Conservation (phyloP, 2,113 vertebrate genomes). For the Dromas ardeola region DNA sequence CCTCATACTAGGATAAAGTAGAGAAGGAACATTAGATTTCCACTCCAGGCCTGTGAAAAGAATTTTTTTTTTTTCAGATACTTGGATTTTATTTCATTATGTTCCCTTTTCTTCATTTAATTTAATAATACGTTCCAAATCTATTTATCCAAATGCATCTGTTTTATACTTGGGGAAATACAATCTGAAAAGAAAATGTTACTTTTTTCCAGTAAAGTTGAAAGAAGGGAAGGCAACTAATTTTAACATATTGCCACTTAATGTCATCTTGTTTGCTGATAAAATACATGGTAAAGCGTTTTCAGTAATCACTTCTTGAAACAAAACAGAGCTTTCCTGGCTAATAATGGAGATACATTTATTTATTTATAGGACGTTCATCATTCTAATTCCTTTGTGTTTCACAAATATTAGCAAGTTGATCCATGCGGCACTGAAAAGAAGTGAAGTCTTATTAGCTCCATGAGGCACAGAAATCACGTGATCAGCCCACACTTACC, state of each 20-base stretch:
- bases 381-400: slow-evolving; percentile 20
- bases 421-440: neutral
- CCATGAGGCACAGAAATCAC: neutral
- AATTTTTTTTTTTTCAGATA: slow-evolving; percentile 1
- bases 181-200: slow-evolving; percentile 42
- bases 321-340: slow-evolving; percentile 49
- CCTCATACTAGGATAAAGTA: neutral
- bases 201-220: slow-evolving; percentile 63
- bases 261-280: slow-evolving; percentile 56
- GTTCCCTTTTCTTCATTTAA: slow-evolving; percentile 53
- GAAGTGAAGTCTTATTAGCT: neutral
- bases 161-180: slow-evolving; percentile 62
- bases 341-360: slow-evolving; percentile 55
- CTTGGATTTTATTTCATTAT: slow-evolving; percentile 59
- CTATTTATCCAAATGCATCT: slow-evolving; percentile 63
- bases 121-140: slow-evolving; percentile 64
- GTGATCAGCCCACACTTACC: neutral
- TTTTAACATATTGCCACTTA: slow-evolving; percentile 70
- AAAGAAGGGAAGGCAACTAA: slow-evolving; percentile 58
- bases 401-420: neutral
- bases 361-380: slow-evolving; percentile 29
- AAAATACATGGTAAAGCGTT: slow-evolving; percentile 47
- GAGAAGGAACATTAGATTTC: slow-evolving; percentile 36
- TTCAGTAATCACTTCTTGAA: slow-evolving; percentile 61
- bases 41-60: slow-evolving; percentile 17